A percentile compares a stretch with the other conserved stretches of the same genome.
phyloP scores from a whole-genome alignment of 1,140 invertebrate genomes.

The Drosophila takahashii region DNA sequence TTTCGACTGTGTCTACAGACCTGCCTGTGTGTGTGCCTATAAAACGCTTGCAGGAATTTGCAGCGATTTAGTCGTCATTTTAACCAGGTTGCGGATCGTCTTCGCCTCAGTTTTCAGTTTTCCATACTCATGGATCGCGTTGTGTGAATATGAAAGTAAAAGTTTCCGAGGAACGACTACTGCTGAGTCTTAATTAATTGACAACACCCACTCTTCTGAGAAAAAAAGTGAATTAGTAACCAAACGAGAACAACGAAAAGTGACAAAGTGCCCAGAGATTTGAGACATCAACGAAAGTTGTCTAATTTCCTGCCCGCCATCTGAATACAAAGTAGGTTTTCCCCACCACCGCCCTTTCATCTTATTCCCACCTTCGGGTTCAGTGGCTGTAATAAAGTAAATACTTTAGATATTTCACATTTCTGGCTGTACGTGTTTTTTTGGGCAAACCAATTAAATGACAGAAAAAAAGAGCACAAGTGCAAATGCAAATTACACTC shows the following conservation, averaged over 20 bases:
- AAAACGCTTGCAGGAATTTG: conserved; percentile 71
- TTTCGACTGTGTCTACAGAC: conserved; percentile 23
- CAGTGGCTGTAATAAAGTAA: conserved; percentile 37
- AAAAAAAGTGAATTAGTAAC: conserved; percentile 2
- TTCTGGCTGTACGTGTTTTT: conserved; percentile 44
- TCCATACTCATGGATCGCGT: conserved; percentile 8
- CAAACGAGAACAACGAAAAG: conserved; percentile 10
- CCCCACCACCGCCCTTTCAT: background rate
- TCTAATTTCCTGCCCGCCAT: conserved; percentile 49
- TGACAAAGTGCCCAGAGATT: conserved; percentile 41
- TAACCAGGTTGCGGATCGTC: conserved; percentile 48
- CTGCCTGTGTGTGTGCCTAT: conserved; percentile 58
- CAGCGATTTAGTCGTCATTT: conserved; percentile 75
- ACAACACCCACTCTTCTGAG: conserved; percentile 9
- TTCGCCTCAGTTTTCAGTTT: conserved; percentile 8
- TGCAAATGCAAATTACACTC: conserved; percentile 45
- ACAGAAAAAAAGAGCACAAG: conserved; percentile 5
- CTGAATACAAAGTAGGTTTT: conserved; percentile 48
- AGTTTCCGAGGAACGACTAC: conserved; percentile 22
- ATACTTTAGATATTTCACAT: conserved; percentile 38
- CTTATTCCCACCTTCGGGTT: background rate
- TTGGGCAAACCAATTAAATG: conserved; percentile 28
- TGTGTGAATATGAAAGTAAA: conserved; percentile 50
- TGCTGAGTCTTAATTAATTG: conserved; percentile 39
- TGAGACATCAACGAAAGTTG: conserved; percentile 46